Conservation (phyloP, 2,113 vertebrate species). For the Archilochus colubris region DNA sequence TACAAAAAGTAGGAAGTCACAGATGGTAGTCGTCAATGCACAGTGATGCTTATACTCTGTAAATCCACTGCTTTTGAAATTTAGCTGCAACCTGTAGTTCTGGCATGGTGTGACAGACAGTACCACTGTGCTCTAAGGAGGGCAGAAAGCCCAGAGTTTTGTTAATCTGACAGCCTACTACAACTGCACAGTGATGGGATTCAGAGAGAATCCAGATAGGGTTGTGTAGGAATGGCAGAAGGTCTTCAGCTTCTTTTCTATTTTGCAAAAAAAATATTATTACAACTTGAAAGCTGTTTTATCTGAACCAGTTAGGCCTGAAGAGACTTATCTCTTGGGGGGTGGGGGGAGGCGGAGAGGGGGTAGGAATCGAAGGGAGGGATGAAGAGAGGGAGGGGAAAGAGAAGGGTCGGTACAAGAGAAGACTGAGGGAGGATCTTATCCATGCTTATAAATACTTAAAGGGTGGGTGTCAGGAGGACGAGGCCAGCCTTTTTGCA, state of each 20-base stretch:
- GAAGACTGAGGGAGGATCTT: no score
- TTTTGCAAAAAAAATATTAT: background rate
- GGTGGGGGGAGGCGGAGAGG: no score
- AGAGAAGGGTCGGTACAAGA: background rate
- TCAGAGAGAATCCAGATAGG: background rate
- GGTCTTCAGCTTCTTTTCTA: background rate
- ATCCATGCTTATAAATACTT: no score
- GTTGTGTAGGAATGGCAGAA: background rate
- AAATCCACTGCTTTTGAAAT: background rate
- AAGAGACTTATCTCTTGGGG: background rate
- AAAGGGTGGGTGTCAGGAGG: no score
- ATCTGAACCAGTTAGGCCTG: background rate
- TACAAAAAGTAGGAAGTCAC: background rate
- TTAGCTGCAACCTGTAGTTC: background rate
- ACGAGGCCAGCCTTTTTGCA: no score
- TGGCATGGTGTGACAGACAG: background rate
- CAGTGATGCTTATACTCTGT: background rate
- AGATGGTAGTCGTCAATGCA: background rate
- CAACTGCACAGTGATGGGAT: background rate
- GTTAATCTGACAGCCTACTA: background rate
- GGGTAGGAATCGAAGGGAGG: background rate
- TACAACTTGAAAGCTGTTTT: background rate
- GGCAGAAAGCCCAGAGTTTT: accelerated
- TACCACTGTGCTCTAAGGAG: background rate
- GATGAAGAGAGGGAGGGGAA: no score